Evolutionary conservation across 92 coral and sea anemone species (phyloP), one percentile per base, ranked within the genome.

Genomic region (Porites lobata): DNA sequence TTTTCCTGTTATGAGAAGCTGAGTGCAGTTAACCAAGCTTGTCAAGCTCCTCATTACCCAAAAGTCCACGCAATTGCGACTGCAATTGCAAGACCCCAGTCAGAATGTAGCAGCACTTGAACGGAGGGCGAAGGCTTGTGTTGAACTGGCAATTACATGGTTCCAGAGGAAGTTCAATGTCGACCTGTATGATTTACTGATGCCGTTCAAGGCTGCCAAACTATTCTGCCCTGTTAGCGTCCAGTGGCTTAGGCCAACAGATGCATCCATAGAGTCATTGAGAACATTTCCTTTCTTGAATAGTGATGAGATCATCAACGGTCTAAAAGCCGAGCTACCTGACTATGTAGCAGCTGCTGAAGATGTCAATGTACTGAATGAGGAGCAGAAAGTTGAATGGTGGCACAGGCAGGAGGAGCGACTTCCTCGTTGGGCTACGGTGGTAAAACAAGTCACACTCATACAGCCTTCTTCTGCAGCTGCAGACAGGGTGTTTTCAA

Each of bases 21-120:
- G 74, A 82, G 67, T 5, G 92, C 88, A 29, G 88, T 89, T 83
- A 81, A 73, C 58, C 73, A 68, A 43, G 89, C 89, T 77, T 89
- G 86, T 78, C 90, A 86, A 69, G 90, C 86, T 78, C 58, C 86
- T 56, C 78, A 86, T 77, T 86, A 74, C 79, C 90, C 86, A 56
- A 80, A 87, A 58, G 87, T 87, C 87, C 91, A 63, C 76, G 91
- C 91, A 83, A 66, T 82, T 75, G 88, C 92, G 13, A 74, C 87
- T 66, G 83, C 92, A 89, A 83, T 89, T 82, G 92, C 92, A 70
- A 61, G 88, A 88, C 87, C 92, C 92, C 22, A 73, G 73, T 75
- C 89, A 89, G 77, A 89, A 89, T 75, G 88, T 75, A 83, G 92
- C 88, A 69, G 92, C 88, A 83, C 92, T 89, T 65, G 83, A 82